Conservation (phyloP, 1,140 invertebrate species). For the Harpegnathos saltator region DNA sequence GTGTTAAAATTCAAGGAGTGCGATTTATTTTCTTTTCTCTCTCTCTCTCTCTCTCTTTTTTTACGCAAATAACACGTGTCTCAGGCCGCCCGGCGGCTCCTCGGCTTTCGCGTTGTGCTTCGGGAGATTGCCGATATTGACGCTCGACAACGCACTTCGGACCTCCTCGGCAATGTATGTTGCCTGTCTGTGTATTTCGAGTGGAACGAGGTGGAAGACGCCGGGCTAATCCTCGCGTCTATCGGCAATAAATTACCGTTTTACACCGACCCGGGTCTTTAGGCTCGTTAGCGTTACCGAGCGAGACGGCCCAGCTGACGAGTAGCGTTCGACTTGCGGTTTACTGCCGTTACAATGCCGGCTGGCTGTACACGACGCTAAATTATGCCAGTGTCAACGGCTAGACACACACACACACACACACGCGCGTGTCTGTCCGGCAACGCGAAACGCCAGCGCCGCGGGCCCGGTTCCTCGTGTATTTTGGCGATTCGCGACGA, state of each 20-base stretch:
- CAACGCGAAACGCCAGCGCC: constrained; percentile 17
- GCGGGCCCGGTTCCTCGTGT: background rate
- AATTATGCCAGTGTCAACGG: constrained; percentile 53
- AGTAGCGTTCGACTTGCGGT: constrained; percentile 45
- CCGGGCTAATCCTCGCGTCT: constrained; percentile 37
- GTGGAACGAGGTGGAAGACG: constrained; percentile 44
- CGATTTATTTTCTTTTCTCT: background rate
- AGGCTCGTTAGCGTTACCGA: constrained; percentile 58
- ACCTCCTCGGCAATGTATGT: background rate
- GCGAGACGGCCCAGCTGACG: constrained; percentile 46
- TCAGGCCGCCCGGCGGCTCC: background rate
- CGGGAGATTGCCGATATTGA: background rate
- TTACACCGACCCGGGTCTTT: constrained; percentile 23
- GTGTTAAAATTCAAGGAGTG: background rate
- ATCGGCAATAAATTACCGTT: constrained; percentile 65
- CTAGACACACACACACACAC: constrained; percentile 29
- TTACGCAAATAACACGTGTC: constrained; percentile 11
- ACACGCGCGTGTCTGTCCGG: no score
- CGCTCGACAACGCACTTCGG: background rate
- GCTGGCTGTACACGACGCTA: constrained; percentile 38
- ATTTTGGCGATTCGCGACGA: no score
- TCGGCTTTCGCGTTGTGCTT: background rate
- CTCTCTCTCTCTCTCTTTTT: no score
- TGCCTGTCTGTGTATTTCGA: background rate
- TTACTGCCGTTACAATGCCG: constrained; percentile 24